A percentile compares a stretch with the other conserved stretches of the same genome.
Evolutionary conservation across 2,113 vertebrate genomes (phyloP).

Genomic region (Salvelinus sp.): DNA sequence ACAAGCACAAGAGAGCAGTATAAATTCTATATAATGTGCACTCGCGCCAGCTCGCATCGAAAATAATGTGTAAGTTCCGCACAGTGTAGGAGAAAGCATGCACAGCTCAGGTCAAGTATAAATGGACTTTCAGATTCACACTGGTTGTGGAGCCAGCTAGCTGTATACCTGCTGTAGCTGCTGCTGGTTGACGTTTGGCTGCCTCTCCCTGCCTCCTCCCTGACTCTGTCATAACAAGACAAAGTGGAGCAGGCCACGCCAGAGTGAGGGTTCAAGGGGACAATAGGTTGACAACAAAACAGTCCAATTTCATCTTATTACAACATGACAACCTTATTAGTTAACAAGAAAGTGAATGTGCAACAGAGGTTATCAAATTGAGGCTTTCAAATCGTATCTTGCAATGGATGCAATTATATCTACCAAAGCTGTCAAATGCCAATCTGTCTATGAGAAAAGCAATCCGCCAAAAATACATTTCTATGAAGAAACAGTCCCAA

Average conservation of each 20-base stretch:
- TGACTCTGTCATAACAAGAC: conserved; percentile 59
- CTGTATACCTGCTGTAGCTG: conserved; percentile 60
- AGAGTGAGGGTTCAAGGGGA: conserved; percentile 33
- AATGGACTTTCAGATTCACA: too few species aligned
- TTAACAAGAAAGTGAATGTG: background rate
- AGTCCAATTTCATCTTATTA: conserved; percentile 4
- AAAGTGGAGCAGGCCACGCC: conserved; percentile 36
- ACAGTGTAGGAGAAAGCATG: too few species aligned
- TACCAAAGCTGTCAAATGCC: too few species aligned
- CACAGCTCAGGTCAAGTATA: too few species aligned
- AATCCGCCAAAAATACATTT: background rate
- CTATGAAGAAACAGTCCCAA: background rate
- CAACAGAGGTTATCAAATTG: too few species aligned
- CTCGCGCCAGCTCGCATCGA: too few species aligned
- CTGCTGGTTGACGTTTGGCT: conserved; percentile 38
- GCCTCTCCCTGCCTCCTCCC: conserved; percentile 42
- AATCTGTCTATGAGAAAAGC: too few species aligned
- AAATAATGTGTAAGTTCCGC: too few species aligned
- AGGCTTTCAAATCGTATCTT: background rate
- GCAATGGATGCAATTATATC: background rate
- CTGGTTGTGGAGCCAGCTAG: too few species aligned
- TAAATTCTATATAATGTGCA: too few species aligned
- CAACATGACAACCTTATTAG: background rate
- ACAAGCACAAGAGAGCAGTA: too few species aligned
- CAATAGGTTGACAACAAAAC: conserved; percentile 11